A percentile compares a stretch with the other conserved stretches of the same genome.
Evolutionary conservation across 2,113 vertebrate genomes (phyloP).

Genomic region (Tetrao urogallus): DNA sequence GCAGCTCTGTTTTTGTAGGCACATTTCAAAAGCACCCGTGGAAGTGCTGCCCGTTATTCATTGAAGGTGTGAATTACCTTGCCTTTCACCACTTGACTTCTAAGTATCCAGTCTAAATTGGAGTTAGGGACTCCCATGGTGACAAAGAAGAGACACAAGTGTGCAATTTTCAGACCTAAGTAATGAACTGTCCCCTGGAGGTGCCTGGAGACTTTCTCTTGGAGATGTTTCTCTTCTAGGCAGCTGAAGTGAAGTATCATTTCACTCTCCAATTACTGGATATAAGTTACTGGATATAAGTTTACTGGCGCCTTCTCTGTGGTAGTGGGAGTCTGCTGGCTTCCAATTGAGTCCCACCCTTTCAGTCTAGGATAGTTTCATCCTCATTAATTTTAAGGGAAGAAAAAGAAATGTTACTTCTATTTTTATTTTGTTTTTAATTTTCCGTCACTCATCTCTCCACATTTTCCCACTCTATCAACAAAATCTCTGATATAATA

Average conservation of each 20-base stretch:
- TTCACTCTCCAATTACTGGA: not conserved
- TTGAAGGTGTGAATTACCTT: not conserved
- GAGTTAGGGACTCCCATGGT: not conserved
- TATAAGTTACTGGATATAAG: not conserved
- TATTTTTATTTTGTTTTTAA: not conserved
- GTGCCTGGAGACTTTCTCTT: accelerated
- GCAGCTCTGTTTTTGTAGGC: not conserved
- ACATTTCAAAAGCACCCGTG: not conserved
- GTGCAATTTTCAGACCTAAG: accelerated
- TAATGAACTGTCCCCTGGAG: not conserved
- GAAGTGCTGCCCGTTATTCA: not conserved
- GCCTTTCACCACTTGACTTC: not conserved
- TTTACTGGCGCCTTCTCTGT: accelerated
- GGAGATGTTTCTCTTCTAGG: not conserved
- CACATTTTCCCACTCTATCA: not conserved
- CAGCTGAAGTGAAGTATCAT: not conserved
- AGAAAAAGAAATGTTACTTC: not conserved
- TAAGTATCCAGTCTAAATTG: not conserved
- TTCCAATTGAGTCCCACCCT: not conserved
- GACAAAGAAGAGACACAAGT: not conserved
- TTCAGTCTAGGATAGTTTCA: not conserved
- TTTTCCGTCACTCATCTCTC: not conserved
- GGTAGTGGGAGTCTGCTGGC: not conserved
- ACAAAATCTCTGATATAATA: not conserved
- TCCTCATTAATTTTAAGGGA: not conserved